Conservation (phyloP, 2,797 vertebrate genomes). For the Micropoecilia bifurca region DNA sequence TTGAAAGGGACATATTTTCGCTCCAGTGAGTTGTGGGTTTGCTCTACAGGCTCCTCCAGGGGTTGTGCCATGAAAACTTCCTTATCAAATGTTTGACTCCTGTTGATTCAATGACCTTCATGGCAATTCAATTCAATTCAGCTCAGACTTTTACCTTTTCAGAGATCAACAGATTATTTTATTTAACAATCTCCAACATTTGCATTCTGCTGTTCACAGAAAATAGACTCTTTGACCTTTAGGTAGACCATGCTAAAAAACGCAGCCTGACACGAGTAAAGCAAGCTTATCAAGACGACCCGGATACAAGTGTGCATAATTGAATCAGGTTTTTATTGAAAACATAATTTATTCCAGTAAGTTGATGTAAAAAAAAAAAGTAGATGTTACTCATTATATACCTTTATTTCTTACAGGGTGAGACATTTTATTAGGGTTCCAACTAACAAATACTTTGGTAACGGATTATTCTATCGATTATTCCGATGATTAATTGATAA, state of each 20-base stretch:
- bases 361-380: neutral
- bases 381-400: neutral
- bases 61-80: neutral
- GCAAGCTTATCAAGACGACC: neutral
- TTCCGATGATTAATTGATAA: no score
- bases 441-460: no score
- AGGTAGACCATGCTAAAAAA: slow-evolving; percentile 5
- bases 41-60: neutral
- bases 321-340: neutral
- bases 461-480: no score
- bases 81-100: neutral
- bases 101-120: neutral
- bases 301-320: neutral
- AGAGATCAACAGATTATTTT: neutral
- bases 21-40: no score
- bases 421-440: neutral
- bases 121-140: neutral
- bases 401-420: neutral
- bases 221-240: slow-evolving; percentile 23
- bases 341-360: neutral
- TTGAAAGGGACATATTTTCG: no score
- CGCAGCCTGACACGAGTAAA: neutral
- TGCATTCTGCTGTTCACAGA: neutral
- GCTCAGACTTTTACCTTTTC: neutral
- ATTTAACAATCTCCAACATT: neutral